These are phyloP conservation scores for Diachasmimorpha longicaudata DNA, from an alignment of 1,140 invertebrate genomes.

Conservation along the genomic window DNA sequence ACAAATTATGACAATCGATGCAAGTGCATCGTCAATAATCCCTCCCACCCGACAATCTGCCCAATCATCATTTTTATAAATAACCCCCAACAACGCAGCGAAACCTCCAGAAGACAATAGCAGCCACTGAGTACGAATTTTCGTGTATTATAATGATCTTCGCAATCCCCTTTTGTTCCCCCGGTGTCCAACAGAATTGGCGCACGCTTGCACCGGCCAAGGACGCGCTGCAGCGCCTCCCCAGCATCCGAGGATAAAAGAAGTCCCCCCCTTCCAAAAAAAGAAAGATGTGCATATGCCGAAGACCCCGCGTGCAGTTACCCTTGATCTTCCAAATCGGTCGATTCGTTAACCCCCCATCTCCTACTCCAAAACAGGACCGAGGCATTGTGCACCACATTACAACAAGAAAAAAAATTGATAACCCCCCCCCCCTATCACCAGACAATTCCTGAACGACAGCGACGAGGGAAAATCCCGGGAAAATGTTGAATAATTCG, in stretches of 20 bases:
- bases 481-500: neutral
- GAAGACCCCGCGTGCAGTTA: neutral
- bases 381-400: neutral
- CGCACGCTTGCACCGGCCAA: slow-evolving; percentile 9
- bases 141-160: neutral
- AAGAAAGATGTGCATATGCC: neutral
- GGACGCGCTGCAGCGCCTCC: neutral
- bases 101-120: too few relatives aligned
- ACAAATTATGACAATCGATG: too few relatives aligned
- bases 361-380: neutral
- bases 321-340: slow-evolving; percentile 26
- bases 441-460: neutral
- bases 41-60: neutral
- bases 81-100: neutral
- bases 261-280: neutral
- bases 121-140: neutral
- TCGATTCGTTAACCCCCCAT: neutral
- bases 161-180: slow-evolving; percentile 6
- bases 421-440: neutral
- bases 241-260: neutral
- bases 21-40: too few relatives aligned
- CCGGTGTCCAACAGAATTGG: neutral
- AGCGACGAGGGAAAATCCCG: neutral
- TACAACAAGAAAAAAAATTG: neutral
- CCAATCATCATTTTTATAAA: neutral